These are phyloP conservation scores for Narcine bancroftii DNA, from an alignment of 2,113 vertebrate genomes.

Conservation along the genomic window DNA sequence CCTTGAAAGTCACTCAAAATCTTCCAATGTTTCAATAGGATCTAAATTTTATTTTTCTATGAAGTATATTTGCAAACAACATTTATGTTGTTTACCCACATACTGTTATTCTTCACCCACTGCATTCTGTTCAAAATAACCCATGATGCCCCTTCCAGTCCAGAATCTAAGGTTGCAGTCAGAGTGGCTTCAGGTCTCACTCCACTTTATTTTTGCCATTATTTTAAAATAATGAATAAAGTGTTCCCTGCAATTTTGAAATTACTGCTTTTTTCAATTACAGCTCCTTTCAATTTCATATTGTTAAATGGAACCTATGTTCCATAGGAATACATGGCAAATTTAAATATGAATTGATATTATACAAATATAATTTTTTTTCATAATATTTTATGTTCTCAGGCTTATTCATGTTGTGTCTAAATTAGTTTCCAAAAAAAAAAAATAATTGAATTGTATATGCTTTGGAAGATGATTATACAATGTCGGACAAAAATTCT, in stretches of 20 bases:
- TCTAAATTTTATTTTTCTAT: background rate
- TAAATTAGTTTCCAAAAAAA: background rate
- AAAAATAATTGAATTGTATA: background rate
- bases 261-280: too few relatives aligned
- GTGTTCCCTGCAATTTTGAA: background rate
- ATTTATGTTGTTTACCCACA: background rate
- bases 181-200: background rate
- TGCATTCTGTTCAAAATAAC: background rate
- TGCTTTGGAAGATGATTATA: background rate
- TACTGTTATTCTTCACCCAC: background rate
- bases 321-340: background rate
- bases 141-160: background rate
- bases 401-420: background rate
- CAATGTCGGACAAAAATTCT: background rate
- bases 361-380: background rate
- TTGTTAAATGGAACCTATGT: background rate
- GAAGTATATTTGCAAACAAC: background rate
- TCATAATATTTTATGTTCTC: background rate
- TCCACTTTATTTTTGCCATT: background rate
- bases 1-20: too few relatives aligned
- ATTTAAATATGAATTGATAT: background rate
- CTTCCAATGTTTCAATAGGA: too few relatives aligned
- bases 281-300: background rate
- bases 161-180: background rate
- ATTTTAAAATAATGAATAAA: background rate